Conservation (phyloP, 2,888 invertebrate species). For the Perizoma flavofasciatum region DNA sequence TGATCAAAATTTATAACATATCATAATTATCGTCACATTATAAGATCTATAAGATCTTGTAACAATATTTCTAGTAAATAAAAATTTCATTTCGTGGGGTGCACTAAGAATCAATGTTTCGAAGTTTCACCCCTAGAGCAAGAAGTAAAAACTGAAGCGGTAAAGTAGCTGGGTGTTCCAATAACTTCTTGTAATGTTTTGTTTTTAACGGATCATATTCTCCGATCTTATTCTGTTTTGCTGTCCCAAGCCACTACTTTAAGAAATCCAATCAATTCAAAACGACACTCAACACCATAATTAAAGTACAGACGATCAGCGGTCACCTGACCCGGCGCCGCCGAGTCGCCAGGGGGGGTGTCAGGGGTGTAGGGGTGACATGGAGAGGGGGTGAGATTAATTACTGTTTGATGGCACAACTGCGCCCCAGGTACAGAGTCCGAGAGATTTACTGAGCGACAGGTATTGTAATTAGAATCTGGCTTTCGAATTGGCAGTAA, state of each 20-base stretch:
- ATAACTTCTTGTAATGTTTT: too few species aligned
- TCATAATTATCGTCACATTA: too few species aligned
- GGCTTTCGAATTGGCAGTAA: constrained; percentile 27
- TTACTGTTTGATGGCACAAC: constrained; percentile 72
- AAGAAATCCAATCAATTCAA: constrained; percentile 30
- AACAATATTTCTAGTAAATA: too few species aligned
- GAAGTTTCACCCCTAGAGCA: too few species aligned
- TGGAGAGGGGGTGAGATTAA: constrained; percentile 60
- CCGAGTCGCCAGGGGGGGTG: constrained; percentile 45
- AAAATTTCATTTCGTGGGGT: too few species aligned
- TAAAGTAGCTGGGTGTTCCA: too few species aligned
- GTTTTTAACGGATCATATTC: too few species aligned
- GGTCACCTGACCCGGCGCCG: constrained; percentile 71
- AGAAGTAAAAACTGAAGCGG: too few species aligned
- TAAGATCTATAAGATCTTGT: too few species aligned
- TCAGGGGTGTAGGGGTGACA: constrained; percentile 29
- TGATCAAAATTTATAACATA: too few species aligned
- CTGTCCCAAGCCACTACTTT: constrained; percentile 1
- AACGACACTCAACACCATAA: constrained; percentile 32
- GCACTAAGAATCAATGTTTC: too few species aligned
- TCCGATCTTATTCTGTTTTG: too few species aligned
- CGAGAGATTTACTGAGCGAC: constrained; percentile 43
- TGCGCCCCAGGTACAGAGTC: constrained; percentile 61
- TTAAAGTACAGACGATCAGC: constrained; percentile 36
- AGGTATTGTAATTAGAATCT: constrained; percentile 54